A percentile compares a stretch with the other conserved stretches of the same genome.
These are phyloP conservation scores for Aporophyla nigra DNA, from an alignment of 2,888 invertebrate species.

Conservation along the genomic window DNA sequence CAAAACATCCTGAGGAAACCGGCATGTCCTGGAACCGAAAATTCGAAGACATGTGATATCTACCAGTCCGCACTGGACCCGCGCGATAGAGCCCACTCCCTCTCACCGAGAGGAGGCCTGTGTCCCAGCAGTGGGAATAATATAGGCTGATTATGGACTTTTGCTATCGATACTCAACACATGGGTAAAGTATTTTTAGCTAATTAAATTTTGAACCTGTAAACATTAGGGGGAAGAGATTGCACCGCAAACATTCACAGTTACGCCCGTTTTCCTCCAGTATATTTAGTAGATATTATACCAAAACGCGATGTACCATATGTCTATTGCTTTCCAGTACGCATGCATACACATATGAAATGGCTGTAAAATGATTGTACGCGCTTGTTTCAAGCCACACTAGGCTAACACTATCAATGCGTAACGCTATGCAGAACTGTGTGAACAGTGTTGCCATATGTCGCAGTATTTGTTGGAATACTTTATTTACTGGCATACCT, in stretches of 20 bases:
- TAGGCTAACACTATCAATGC: constrained; percentile 53
- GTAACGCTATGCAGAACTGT: constrained; percentile 37
- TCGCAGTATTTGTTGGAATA: constrained; percentile 7
- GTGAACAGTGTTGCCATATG: constrained; percentile 41
- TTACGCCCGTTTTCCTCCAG: too few relatives aligned
- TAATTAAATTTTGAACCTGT: too few relatives aligned
- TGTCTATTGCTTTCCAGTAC: constrained; percentile 20
- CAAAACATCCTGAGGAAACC: too few relatives aligned
- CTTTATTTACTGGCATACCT: constrained; percentile 5
- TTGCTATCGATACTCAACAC: too few relatives aligned
- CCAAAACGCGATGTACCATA: constrained; percentile 1
- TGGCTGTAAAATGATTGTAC: constrained; percentile 53
- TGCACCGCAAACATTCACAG: not conserved
- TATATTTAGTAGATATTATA: not conserved
- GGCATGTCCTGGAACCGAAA: too few relatives aligned
- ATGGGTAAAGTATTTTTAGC: too few relatives aligned
- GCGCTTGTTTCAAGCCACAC: constrained; percentile 55
- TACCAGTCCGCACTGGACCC: too few relatives aligned
- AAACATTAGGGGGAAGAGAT: not conserved
- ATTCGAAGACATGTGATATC: too few relatives aligned
- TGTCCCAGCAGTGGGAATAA: too few relatives aligned
- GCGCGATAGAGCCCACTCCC: too few relatives aligned
- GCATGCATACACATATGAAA: constrained; percentile 40
- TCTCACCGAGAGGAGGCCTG: too few relatives aligned
- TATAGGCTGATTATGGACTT: too few relatives aligned